phyloP scores from a whole-genome alignment of 1,140 invertebrate genomes.

The Papilio polyxenes region DNA sequence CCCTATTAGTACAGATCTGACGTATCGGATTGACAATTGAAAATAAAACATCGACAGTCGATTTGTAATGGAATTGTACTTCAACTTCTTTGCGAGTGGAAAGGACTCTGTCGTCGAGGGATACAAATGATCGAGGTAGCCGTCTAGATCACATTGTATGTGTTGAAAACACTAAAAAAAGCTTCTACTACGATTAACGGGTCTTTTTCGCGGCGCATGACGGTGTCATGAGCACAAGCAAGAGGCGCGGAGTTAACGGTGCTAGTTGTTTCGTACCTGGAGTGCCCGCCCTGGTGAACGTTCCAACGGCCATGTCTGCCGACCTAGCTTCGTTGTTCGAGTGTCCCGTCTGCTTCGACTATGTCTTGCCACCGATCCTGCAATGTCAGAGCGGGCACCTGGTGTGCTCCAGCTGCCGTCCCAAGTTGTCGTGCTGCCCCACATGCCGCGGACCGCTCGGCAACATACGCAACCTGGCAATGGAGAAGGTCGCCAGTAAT shows the following conservation, averaged over 20 bases:
- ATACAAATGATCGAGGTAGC: slow-evolving; percentile 69
- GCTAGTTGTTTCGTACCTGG: slow-evolving; percentile 77
- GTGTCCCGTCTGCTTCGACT: slow-evolving; percentile 99
- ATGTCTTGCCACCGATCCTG: slow-evolving; percentile 97
- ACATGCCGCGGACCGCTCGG: slow-evolving; percentile 98
- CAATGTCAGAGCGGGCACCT: slow-evolving; percentile 94
- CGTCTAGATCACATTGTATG: slow-evolving; percentile 39
- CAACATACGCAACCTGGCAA: slow-evolving; percentile 98
- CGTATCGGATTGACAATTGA: slow-evolving; percentile 48
- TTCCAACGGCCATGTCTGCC: slow-evolving; percentile 84
- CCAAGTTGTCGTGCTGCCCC: slow-evolving; percentile 97
- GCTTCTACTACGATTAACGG: slow-evolving; percentile 61
- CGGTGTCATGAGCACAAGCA: slow-evolving; percentile 79
- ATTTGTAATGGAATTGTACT: slow-evolving; percentile 75
- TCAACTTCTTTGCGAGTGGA: slow-evolving; percentile 60
- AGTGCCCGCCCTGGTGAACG: slow-evolving; percentile 75
- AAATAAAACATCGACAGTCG: slow-evolving; percentile 59
- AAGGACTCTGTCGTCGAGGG: slow-evolving; percentile 70
- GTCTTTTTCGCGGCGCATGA: slow-evolving; percentile 67
- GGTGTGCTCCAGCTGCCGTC: slow-evolving; percentile 96
- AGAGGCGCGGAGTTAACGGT: slow-evolving; percentile 77
- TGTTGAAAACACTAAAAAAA: slow-evolving; percentile 43
- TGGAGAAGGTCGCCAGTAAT: slow-evolving; percentile 99
- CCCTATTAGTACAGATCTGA: slow-evolving; percentile 41
- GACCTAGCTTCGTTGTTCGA: slow-evolving; percentile 98